These are phyloP conservation scores for Myathropa florea DNA, from an alignment of 2,888 invertebrate species.

Conservation along the genomic window DNA sequence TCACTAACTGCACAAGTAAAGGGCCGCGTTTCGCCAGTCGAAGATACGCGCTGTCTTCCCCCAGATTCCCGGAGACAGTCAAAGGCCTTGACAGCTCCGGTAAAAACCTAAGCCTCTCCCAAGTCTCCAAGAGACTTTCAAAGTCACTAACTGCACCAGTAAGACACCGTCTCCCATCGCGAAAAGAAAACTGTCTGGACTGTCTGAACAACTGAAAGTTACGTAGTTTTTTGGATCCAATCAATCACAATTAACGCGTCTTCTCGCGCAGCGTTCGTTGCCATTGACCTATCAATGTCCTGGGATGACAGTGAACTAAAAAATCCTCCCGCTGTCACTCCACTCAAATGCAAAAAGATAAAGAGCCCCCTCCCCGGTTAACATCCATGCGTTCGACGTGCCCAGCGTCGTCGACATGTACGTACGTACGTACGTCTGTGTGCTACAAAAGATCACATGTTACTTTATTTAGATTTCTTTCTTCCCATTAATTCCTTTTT, in stretches of 20 bases:
- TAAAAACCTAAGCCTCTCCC: too few relatives aligned
- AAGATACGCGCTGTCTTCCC: too few relatives aligned
- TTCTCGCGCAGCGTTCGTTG: neutral
- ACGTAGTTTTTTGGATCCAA: neutral
- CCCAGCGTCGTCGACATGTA: neutral
- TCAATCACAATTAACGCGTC: neutral
- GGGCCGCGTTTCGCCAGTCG: too few relatives aligned
- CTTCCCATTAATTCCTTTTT: neutral
- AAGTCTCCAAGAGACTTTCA: too few relatives aligned
- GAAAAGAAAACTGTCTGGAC: too few relatives aligned
- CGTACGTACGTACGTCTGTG: conserved; percentile 19
- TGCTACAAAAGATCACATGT: conserved; percentile 39
- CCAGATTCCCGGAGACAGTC: too few relatives aligned
- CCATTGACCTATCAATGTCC: neutral
- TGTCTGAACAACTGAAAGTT: too few relatives aligned
- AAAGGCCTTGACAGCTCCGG: too few relatives aligned
- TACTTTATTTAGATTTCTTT: conserved; percentile 47
- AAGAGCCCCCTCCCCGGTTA: neutral
- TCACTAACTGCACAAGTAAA: too few relatives aligned
- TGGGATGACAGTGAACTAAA: neutral
- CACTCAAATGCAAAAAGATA: neutral
- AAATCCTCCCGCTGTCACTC: neutral
- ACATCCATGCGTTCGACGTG: neutral
- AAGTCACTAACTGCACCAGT: too few relatives aligned
- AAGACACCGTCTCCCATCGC: too few relatives aligned